Evolutionary conservation across 2,113 vertebrate genomes (phyloP).

Genomic region (Peromyscus maniculatus): DNA sequence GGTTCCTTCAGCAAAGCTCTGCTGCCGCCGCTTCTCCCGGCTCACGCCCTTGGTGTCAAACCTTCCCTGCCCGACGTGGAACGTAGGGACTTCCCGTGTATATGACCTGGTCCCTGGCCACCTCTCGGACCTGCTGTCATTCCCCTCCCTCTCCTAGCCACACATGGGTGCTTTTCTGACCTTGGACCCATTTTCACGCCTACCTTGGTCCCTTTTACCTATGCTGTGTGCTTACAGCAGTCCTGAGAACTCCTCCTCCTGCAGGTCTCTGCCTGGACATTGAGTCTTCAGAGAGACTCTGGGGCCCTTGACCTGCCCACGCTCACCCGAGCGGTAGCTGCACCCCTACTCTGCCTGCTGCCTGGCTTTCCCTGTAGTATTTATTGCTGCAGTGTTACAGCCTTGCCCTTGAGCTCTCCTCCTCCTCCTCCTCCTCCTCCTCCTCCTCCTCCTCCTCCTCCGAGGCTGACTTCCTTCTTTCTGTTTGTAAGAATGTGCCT

Average conservation of each 20-base stretch:
- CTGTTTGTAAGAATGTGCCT: too few relatives aligned
- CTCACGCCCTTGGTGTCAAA: neutral
- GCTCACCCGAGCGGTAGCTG: neutral
- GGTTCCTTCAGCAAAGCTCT: neutral
- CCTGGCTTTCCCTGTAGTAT: fast-evolving
- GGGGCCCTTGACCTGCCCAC: fast-evolving
- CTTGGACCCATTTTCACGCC: neutral
- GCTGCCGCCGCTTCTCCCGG: neutral
- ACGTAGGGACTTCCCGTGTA: neutral
- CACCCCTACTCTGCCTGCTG: neutral
- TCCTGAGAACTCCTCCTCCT: neutral
- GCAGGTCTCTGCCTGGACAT: fast-evolving
- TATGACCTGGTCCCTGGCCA: neutral
- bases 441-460: neutral
- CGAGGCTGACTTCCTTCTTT: neutral
- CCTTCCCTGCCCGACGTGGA: neutral
- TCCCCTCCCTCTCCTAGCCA: neutral
- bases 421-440: too few relatives aligned
- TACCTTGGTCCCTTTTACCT: neutral
- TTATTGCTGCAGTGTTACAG: too few relatives aligned
- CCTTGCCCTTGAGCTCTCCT: neutral
- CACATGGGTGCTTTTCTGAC: neutral
- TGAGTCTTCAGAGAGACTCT: neutral
- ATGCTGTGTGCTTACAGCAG: fast-evolving
- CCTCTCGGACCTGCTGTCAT: neutral